phyloP scores from a whole-genome alignment of 2,888 invertebrate species.

The Lobophora halterata region DNA sequence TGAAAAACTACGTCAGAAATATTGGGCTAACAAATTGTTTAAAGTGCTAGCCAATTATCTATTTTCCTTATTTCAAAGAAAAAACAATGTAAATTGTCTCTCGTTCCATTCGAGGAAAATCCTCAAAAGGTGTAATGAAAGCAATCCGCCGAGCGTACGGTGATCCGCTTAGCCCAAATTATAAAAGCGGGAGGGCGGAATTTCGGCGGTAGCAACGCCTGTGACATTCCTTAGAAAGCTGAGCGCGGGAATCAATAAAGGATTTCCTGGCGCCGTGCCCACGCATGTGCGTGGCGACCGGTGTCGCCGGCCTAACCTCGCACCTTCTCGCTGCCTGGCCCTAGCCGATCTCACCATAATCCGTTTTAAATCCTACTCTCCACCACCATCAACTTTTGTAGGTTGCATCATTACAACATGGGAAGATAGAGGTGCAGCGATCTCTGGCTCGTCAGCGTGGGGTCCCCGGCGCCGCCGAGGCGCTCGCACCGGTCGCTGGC shows the following conservation, averaged over 20 bases:
- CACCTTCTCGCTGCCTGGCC: constrained; percentile 25
- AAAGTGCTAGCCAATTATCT: too few species aligned
- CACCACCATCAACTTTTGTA: constrained; percentile 9
- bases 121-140: constrained; percentile 46
- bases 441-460: neutral
- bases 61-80: constrained; percentile 25
- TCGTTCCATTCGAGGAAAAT: constrained; percentile 35
- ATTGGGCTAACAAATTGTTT: too few species aligned
- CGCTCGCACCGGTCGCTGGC: constrained; percentile 50
- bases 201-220: constrained; percentile 72
- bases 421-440: too few species aligned
- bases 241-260: constrained; percentile 81
- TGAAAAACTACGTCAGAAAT: too few species aligned
- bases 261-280: constrained; percentile 79
- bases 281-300: constrained; percentile 77
- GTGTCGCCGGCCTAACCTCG: constrained; percentile 37
- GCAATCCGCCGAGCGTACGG: constrained; percentile 49
- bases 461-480: constrained; percentile 17
- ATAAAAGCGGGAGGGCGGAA: constrained; percentile 58
- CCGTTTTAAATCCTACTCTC: constrained; percentile 11
- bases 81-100: constrained; percentile 31
- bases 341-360: constrained; percentile 1
- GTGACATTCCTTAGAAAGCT: constrained; percentile 76
- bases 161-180: constrained; percentile 65
- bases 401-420: constrained; percentile 2